phyloP scores from a whole-genome alignment of 2,797 vertebrate genomes.

The Perodicticus potto region DNA sequence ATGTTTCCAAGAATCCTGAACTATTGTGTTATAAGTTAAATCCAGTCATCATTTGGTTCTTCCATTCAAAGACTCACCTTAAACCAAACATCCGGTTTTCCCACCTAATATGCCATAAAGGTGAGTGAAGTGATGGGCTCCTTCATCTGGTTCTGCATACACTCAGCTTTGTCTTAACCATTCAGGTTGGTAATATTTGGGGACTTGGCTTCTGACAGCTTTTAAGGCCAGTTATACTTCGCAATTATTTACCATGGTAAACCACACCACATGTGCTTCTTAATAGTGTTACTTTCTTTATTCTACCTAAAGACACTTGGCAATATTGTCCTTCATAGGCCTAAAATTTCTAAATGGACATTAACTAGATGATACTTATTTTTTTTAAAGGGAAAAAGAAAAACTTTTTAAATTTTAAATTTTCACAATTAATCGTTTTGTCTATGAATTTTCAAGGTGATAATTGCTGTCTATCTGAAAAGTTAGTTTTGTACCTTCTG shows the following conservation, averaged over 20 bases:
- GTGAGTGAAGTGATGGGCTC: fast-evolving
- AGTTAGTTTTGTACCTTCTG: neutral
- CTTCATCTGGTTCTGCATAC: too few species aligned
- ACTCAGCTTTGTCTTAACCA: neutral
- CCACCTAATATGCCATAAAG: neutral
- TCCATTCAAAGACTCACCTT: neutral
- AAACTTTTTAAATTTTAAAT: neutral
- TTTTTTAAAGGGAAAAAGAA: neutral
- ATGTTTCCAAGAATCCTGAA: neutral
- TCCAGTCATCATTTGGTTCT: neutral
- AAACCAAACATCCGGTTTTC: neutral
- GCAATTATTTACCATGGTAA: neutral
- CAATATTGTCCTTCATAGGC: neutral
- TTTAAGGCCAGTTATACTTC: neutral
- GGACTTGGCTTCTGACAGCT: neutral
- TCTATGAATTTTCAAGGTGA: neutral
- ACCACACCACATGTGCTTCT: neutral
- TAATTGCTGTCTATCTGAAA: neutral
- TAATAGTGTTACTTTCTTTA: neutral
- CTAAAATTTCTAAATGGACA: neutral
- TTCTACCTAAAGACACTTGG: neutral
- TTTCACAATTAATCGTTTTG: neutral
- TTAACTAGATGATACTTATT: too few species aligned
- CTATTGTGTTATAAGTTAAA: neutral
- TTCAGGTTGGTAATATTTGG: neutral